phyloP scores from a whole-genome alignment of 2,797 vertebrate species.

The Cottoperca gobio region DNA sequence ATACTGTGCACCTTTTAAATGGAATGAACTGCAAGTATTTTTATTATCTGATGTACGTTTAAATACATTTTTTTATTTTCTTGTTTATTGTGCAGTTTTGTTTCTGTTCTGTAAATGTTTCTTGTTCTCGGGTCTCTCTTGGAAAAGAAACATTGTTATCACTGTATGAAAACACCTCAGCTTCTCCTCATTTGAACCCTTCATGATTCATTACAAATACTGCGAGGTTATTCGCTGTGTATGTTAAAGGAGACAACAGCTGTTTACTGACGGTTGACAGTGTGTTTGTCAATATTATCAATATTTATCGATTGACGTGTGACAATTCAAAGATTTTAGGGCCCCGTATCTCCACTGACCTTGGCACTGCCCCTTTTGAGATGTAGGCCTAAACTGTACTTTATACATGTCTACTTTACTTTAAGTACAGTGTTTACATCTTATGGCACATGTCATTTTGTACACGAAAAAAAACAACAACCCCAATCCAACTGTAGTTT shows the following conservation, averaged over 20 bases:
- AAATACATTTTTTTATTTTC: no score
- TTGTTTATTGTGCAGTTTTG: no score
- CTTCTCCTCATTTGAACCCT: neutral
- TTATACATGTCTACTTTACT: neutral
- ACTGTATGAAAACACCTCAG: neutral
- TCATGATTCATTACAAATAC: neutral
- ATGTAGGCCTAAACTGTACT: neutral
- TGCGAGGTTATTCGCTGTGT: neutral
- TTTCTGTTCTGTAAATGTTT: no score
- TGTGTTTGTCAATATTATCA: no score
- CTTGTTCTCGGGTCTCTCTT: no score
- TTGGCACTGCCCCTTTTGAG: neutral
- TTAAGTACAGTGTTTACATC: neutral
- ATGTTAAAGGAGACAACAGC: neutral
- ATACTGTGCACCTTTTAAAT: no score
- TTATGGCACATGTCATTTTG: neutral
- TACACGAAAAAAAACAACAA: no score
- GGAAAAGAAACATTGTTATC: conserved; percentile 36
- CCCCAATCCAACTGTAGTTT: neutral
- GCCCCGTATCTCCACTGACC: neutral
- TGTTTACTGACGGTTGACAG: neutral
- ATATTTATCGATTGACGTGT: neutral
- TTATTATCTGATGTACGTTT: no score
- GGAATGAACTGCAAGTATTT: no score
- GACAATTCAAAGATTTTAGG: neutral